These are phyloP conservation scores for Calliphora vomitoria DNA, from an alignment of 2,888 invertebrate genomes.

Conservation along the genomic window DNA sequence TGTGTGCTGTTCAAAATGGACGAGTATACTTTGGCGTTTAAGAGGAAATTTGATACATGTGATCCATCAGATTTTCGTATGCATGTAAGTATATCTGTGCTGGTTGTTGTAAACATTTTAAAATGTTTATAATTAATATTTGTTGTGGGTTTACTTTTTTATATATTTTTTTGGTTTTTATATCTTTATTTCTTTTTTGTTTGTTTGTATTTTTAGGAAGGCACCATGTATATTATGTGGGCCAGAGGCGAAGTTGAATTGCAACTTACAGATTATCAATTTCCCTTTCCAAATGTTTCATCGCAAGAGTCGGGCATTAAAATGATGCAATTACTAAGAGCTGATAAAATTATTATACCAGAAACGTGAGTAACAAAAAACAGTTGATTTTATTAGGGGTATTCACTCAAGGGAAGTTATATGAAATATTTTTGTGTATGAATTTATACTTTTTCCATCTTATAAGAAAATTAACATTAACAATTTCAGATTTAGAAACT, in stretches of 20 bases:
- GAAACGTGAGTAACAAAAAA: conserved; percentile 81
- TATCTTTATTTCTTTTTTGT: background rate
- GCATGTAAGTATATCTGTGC: conserved; percentile 80
- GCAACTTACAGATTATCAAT: conserved; percentile 82
- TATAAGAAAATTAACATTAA: no score
- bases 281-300: conserved; percentile 83
- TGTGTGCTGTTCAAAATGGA: conserved; percentile 87
- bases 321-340: conserved; percentile 88
- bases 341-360: conserved; percentile 84
- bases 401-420: background rate
- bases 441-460: no score
- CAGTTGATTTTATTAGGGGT: background rate
- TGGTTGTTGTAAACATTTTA: background rate
- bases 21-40: conserved; percentile 90
- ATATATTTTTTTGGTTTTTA: background rate
- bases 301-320: conserved; percentile 89
- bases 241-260: conserved; percentile 91
- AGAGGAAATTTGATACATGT: conserved; percentile 93
- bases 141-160: background rate
- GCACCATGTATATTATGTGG: conserved; percentile 95
- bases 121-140: conserved; percentile 44
- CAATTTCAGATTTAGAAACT: no score
- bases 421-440: background rate
- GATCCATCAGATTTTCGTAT: conserved; percentile 87
- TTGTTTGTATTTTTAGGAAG: conserved; percentile 87